These are phyloP conservation scores for Toxotes lorentzi DNA, from an alignment of 2,797 vertebrate species.

Conservation along the genomic window DNA sequence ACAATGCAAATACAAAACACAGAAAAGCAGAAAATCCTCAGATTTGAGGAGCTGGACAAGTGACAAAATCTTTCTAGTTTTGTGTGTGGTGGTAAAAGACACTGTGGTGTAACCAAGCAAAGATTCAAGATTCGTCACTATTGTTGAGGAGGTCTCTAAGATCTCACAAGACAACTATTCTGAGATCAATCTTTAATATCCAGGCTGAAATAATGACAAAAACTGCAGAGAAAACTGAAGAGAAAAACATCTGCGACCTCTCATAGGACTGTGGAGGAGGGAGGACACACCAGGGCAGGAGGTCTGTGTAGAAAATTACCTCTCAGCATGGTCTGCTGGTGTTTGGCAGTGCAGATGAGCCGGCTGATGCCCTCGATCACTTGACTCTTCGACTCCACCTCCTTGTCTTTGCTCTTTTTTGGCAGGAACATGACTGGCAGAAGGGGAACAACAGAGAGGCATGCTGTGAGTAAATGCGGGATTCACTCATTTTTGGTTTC, in stretches of 20 bases:
- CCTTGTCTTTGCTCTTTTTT: constrained; percentile 98
- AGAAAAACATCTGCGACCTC: neutral
- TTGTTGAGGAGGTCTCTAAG: neutral
- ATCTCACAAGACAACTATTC: neutral
- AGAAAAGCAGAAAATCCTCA: neutral
- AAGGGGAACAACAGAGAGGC: constrained; percentile 62
- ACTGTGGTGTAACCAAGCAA: no score
- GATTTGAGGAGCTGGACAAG: neutral
- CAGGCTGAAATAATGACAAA: neutral
- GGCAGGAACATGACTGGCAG: constrained; percentile 97
- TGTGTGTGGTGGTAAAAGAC: no score
- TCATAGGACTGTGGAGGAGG: neutral
- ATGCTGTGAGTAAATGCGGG: constrained; percentile 29
- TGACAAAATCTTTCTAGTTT: no score
- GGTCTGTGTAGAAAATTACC: constrained; percentile 66
- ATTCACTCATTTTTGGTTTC: constrained; percentile 11
- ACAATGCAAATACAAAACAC: neutral
- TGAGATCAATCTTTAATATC: neutral
- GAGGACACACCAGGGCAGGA: neutral
- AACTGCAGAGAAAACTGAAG: neutral
- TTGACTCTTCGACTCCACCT: constrained; percentile 96
- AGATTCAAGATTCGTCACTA: neutral
- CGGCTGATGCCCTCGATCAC: constrained; percentile 98
- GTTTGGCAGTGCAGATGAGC: constrained; percentile 98
- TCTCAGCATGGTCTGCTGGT: constrained; percentile 98